phyloP scores from a whole-genome alignment of 2,113 vertebrate genomes.

The Phocoena sinus region DNA sequence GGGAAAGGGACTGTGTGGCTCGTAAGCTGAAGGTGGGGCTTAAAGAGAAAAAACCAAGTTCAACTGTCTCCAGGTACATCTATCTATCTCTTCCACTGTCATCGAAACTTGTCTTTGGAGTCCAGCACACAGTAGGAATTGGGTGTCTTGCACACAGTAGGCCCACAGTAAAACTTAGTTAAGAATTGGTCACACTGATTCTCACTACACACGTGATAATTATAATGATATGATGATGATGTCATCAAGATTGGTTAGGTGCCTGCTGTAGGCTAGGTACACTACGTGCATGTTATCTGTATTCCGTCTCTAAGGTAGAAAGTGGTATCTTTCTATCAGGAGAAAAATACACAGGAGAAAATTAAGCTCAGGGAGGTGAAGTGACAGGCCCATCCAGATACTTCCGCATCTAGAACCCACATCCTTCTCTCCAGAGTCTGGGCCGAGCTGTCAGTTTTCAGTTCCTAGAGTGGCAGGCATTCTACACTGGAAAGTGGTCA shows the following conservation, averaged over 20 bases:
- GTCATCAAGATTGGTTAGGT: not conserved
- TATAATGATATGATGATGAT: not conserved
- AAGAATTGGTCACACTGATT: not conserved
- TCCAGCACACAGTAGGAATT: not conserved
- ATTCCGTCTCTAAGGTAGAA: not conserved
- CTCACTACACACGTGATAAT: not conserved
- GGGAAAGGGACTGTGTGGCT: not conserved
- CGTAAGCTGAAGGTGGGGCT: not conserved
- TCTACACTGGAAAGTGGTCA: not conserved
- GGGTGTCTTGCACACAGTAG: not conserved
- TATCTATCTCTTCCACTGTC: not conserved
- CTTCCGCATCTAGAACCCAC: not conserved
- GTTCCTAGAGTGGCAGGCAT: not conserved
- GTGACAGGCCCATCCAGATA: not conserved
- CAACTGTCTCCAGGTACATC: too few species aligned
- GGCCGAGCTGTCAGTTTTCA: not conserved
- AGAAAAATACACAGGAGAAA: not conserved
- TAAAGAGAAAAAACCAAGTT: not conserved
- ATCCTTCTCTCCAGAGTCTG: not conserved
- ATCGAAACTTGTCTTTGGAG: not conserved
- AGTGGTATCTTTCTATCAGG: not conserved
- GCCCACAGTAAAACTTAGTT: not conserved
- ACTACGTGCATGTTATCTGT: not conserved
- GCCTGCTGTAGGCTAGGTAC: not conserved
- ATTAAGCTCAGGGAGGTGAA: not conserved